Conservation (phyloP, 2,113 vertebrate genomes). For the Bubalus kerabau region DNA sequence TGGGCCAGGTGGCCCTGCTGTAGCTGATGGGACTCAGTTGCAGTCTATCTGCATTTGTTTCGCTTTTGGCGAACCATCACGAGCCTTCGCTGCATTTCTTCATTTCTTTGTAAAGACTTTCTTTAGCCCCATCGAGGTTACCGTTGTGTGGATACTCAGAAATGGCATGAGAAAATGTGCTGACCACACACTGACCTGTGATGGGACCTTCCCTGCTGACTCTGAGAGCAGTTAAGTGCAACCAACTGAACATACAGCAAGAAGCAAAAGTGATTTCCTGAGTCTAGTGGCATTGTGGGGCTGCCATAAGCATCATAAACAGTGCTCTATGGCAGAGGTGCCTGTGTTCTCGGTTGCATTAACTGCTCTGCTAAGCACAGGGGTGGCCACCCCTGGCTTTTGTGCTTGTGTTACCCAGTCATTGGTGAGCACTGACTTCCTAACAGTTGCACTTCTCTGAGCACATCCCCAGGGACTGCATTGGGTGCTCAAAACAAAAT, state of each 20-base stretch:
- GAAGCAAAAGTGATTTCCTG: not conserved
- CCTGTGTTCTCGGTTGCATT: not conserved
- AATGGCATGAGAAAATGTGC: not conserved
- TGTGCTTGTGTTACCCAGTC: not conserved
- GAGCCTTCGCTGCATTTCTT: not conserved
- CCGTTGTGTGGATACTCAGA: not conserved
- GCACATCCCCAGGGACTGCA: not conserved
- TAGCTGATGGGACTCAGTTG: not conserved
- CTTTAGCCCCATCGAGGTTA: not conserved
- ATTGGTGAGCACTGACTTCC: not conserved
- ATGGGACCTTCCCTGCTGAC: not conserved
- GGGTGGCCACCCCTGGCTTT: not conserved
- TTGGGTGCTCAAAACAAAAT: not conserved
- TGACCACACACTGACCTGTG: not conserved
- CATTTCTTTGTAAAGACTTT: not conserved
- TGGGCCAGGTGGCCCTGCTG: not conserved
- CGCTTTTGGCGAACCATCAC: not conserved
- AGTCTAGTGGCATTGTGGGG: too few relatives aligned
- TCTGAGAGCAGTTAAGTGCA: not conserved
- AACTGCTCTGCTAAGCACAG: not conserved
- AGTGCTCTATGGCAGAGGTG: not conserved
- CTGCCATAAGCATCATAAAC: not conserved
- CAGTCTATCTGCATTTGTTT: not conserved
- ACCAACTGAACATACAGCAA: not conserved
- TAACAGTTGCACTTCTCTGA: not conserved